These are phyloP conservation scores for Berghia stephanieae DNA, from an alignment of 1,140 invertebrate species.

Conservation along the genomic window DNA sequence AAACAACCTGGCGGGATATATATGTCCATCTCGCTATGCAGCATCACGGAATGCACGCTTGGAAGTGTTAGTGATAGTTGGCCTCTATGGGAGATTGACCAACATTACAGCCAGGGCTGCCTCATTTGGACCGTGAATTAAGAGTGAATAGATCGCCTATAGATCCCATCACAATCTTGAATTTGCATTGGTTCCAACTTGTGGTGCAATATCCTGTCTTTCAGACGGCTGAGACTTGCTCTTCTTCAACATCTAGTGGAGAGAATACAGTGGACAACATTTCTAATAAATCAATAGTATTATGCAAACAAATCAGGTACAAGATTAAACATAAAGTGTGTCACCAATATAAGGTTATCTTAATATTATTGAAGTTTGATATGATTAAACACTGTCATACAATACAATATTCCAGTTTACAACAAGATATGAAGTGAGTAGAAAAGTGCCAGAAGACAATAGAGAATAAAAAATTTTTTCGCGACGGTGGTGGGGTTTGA, in stretches of 20 bases:
- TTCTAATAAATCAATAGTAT: background rate
- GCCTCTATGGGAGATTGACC: background rate
- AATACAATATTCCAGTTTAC: background rate
- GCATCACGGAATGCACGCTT: background rate
- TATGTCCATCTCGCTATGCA: too few species aligned
- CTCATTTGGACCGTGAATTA: background rate
- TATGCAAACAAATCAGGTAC: background rate
- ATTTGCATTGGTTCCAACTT: background rate
- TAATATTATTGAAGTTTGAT: constrained; percentile 18
- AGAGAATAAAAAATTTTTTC: too few species aligned
- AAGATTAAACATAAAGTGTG: background rate
- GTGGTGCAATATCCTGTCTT: too few species aligned
- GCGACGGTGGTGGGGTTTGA: too few species aligned
- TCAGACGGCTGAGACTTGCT: constrained; percentile 53
- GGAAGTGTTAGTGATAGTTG: background rate
- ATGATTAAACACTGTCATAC: background rate
- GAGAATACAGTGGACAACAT: background rate
- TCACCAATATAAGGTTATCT: background rate
- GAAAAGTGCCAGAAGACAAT: too few species aligned
- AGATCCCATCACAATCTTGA: background rate
- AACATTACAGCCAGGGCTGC: background rate
- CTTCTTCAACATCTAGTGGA: constrained; percentile 42
- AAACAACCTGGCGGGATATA: too few species aligned
- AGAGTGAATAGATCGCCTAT: background rate
- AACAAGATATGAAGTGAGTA: background rate